These are phyloP conservation scores for Rhopalosiphum padi DNA, from an alignment of 1,140 invertebrate genomes.

Conservation along the genomic window DNA sequence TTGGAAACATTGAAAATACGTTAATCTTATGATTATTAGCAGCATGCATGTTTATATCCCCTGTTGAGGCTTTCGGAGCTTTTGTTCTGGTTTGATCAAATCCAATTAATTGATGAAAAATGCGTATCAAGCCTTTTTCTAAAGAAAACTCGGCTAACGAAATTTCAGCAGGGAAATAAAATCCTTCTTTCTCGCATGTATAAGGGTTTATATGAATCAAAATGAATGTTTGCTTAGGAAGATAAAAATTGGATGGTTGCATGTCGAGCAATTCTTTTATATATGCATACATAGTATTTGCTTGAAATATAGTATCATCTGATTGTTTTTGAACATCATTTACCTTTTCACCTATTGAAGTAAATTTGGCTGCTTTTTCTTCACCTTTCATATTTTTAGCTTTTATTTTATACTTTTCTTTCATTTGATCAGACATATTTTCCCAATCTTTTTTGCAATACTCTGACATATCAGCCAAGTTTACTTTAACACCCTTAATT, in stretches of 20 bases:
- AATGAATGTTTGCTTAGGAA: constrained; percentile 44
- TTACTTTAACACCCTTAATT: not conserved
- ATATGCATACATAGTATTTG: constrained; percentile 9
- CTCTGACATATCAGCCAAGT: not conserved
- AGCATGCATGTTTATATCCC: constrained; percentile 39
- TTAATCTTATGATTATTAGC: constrained; percentile 17
- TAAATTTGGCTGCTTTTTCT: not conserved
- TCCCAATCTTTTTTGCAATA: constrained; percentile 44
- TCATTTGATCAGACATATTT: constrained; percentile 15
- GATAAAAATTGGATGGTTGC: not conserved
- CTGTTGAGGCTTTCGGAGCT: not conserved
- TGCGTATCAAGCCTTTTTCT: constrained; percentile 23
- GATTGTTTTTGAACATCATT: not conserved
- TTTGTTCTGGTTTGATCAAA: constrained; percentile 24
- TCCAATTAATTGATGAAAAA: constrained; percentile 43
- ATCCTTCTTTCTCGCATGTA: constrained; percentile 28
- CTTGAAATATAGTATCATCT: not conserved
- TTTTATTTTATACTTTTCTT: not conserved
- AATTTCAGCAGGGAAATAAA: constrained; percentile 44
- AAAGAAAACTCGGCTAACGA: constrained; percentile 38
- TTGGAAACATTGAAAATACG: not conserved
- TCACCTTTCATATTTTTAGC: not conserved
- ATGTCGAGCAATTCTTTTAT: constrained; percentile 25
- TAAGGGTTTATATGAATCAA: constrained; percentile 43
- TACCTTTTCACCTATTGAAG: constrained; percentile 24